Percentiles rank a stretch among this genome's conserved stretches.
Evolutionary conservation across 2,113 vertebrate genomes (phyloP).

Genomic region (Proterorhinus semilunaris): DNA sequence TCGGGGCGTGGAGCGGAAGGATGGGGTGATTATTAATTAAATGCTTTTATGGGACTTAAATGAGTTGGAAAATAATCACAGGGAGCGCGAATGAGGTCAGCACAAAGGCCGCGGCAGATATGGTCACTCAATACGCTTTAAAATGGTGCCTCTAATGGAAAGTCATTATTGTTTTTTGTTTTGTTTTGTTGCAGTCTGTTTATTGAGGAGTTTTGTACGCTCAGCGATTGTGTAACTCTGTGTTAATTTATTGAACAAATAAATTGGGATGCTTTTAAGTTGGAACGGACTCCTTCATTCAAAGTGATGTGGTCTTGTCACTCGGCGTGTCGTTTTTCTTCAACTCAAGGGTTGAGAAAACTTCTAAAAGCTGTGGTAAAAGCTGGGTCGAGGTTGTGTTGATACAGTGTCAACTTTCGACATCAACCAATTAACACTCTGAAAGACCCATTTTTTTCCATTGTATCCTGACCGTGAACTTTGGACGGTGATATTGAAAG

Average conservation of each 20-base stretch:
- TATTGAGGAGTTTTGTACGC: background rate
- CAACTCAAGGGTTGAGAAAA: background rate
- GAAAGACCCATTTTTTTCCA: too few species aligned
- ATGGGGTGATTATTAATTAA: constrained; percentile 69
- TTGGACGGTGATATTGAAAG: too few species aligned
- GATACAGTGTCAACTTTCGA: too few species aligned
- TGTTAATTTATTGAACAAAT: background rate
- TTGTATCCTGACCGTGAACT: too few species aligned
- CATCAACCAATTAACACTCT: too few species aligned
- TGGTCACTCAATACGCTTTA: constrained; percentile 23
- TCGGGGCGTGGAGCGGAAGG: constrained; percentile 34
- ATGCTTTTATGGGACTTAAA: constrained; percentile 70
- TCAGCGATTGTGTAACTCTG: constrained; percentile 13
- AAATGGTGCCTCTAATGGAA: constrained; percentile 7
- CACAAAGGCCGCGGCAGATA: constrained; percentile 44
- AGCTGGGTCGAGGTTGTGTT: too few species aligned
- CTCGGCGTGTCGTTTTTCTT: background rate
- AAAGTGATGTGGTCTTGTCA: background rate
- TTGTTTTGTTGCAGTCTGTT: constrained; percentile 8
- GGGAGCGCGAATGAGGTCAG: constrained; percentile 51
- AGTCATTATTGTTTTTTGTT: constrained; percentile 20
- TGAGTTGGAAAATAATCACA: constrained; percentile 66
- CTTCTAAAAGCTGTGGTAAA: too few species aligned
- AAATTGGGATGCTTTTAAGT: background rate
- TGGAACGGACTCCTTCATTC: background rate